Evolutionary conservation across 2,888 invertebrate genomes (phyloP), one percentile per base, ranked within the genome.

Genomic region (Barypeithes pellucidus): DNA sequence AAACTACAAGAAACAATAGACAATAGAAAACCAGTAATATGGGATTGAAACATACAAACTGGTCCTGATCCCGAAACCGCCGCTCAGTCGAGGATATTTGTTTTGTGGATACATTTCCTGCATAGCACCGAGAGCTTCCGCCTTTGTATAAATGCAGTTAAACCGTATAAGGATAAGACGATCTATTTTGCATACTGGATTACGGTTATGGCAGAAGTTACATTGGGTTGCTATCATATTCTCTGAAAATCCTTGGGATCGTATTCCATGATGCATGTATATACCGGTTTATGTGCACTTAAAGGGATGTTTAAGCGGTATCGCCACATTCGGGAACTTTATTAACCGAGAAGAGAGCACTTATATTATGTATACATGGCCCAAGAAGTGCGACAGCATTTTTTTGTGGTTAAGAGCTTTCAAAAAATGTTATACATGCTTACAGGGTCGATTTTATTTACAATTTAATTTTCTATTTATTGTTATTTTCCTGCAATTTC

Each of bases 71-170:
- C 70, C 54, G 29, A 65, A 71, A 65, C 65, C 70, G 65, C 59
- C 70, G 70, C 59, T 45, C 63, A 33, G 24, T 20, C 18, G 59
- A 36, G 65, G 70, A 65, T 71, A 71, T 71, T 71, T 71, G 70
- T 71, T 71, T 71, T 71, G 65, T 24, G 70, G 63, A 71, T 71
- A 71, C 63, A 71, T 71, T 71, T 71, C 70, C 70, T 65, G 70
- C 47, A 71, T 71, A 39, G 70, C 65, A 29, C 50, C 14, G 65
- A 71, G 59, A 71, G 59, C 65, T 71, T 71, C 70, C 70, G 65
- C 65, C 43, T 61, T 71, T 36, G 50, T 54, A 71, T 71, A 71
- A 65, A 71, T 65, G 70, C 70, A 71, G 70, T 59, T 71, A 71
- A 71, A 71, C 59, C 65, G 62, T 71, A 62, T 39, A 45, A 71